These are phyloP conservation scores for Philopedon plagiatum DNA, from an alignment of 2,888 invertebrate genomes.

Conservation along the genomic window DNA sequence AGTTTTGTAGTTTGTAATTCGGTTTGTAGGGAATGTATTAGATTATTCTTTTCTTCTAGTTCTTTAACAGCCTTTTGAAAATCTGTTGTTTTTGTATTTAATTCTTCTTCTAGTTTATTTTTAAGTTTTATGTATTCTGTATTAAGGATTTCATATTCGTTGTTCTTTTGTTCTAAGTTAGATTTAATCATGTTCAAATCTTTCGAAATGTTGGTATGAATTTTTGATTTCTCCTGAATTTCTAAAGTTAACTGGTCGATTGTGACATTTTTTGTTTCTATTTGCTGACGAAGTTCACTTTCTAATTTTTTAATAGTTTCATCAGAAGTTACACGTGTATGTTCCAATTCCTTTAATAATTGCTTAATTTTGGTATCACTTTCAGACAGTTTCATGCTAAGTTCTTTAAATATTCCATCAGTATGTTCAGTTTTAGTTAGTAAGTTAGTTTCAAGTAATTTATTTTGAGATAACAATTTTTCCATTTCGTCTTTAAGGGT, in stretches of 20 bases:
- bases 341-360: conserved; percentile 52
- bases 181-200: conserved; percentile 21
- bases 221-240: conserved; percentile 29
- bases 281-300: conserved; percentile 41
- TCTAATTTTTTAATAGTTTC: conserved; percentile 28
- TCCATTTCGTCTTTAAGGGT: conserved; percentile 59
- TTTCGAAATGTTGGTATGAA: conserved; percentile 25
- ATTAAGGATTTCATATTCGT: conserved; percentile 23
- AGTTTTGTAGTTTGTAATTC: conserved; percentile 63
- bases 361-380: conserved; percentile 28
- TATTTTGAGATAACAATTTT: conserved; percentile 52
- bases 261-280: conserved; percentile 46
- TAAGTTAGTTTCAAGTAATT: conserved; percentile 40
- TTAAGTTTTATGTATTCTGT: conserved; percentile 9
- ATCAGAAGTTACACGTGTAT: conserved; percentile 31
- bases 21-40: conserved; percentile 63
- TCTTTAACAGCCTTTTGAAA: conserved; percentile 26
- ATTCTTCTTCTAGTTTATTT: conserved; percentile 28
- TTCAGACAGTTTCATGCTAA: conserved; percentile 36
- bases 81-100: conserved; percentile 19
- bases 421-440: conserved; percentile 30
- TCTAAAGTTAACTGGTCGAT: conserved; percentile 34
- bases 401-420: conserved; percentile 51
- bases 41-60: conserved; percentile 59
- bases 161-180: conserved; percentile 32